A percentile compares a stretch with the other conserved stretches of the same genome.
Evolutionary conservation across 2,888 invertebrate species (phyloP).

Genomic region (Dasysyrphus tricinctus): DNA sequence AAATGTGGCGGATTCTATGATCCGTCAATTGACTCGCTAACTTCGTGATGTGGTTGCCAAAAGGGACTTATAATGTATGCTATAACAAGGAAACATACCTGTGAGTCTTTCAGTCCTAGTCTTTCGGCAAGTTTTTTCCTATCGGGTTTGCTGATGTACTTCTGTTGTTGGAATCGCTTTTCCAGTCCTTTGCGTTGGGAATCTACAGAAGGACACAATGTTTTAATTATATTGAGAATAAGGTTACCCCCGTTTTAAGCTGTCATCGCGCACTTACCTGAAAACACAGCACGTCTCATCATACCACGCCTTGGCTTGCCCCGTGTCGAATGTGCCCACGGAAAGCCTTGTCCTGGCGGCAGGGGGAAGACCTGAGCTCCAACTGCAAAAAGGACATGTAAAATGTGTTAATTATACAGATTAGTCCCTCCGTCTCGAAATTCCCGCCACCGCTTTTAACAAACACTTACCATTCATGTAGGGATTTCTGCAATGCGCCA

Average conservation of each 20-base stretch:
- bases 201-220: conserved; percentile 84
- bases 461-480: conserved; percentile 88
- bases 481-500: conserved; percentile 93
- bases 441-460: background rate
- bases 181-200: conserved; percentile 97
- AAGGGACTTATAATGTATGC: background rate
- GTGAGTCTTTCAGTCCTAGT: conserved; percentile 97
- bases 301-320: conserved; percentile 97
- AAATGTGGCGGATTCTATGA: conserved; percentile 45
- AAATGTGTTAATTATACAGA: conserved; percentile 65
- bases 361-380: conserved; percentile 86
- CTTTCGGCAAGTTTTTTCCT: conserved; percentile 98
- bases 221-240: background rate
- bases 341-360: conserved; percentile 87
- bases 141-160: conserved; percentile 99
- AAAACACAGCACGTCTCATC: conserved; percentile 98
- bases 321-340: conserved; percentile 95
- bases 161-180: conserved; percentile 97
- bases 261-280: conserved; percentile 82
- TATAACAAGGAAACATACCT: conserved; percentile 86
- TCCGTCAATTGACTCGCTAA: conserved; percentile 66
- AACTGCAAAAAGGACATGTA: conserved; percentile 82
- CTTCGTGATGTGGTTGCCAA: conserved; percentile 61
- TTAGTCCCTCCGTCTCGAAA: background rate
- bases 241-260: background rate